Evolutionary conservation across 2,888 invertebrate genomes (phyloP), one percentile per base, ranked within the genome.

Genomic region (Mellilla xanthometata): DNA sequence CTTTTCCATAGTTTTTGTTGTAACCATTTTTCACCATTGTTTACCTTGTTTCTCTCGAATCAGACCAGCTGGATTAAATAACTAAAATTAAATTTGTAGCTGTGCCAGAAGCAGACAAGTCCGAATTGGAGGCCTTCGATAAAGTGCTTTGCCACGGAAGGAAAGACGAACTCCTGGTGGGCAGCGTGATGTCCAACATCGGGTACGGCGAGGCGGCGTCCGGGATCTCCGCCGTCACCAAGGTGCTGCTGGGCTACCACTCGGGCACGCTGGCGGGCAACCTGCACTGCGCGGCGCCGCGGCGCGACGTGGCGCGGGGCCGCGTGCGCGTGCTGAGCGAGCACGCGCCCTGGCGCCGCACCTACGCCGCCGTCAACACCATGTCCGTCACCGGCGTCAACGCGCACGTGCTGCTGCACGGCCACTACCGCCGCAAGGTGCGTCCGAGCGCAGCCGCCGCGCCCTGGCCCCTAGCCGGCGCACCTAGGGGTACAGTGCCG

Each of bases 241-340:
- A 93, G 80, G 63, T 77, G 0, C 45, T 76, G 8, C 81, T 95
- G 29, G 91, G 93, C 0, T 94, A 94, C 85, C 93, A 94, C 66
- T 84, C 85, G 23, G 92, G 93, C 1, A 58, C 81, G 5, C 88
- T 95, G 40, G 94, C 95, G 0, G 92, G 93, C 0, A 96, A 95
- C 71, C 81, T 95, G 12, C 93, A 95, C 70, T 94, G 83, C 66
- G 81, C 88, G 0, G 77, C 68, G 1, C 93, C 95, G 0, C 78
- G 90, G 2, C 71, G 75, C 28, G 15, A 19, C 15, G n/a, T n/a
- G n/a, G n/a, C n/a, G n/a, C n/a, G n/a, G 1, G 91, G 91, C 0
- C 76, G 84, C 46, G 73, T 91, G 27, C 65, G 87, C 62, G 90
- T 95, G n/a, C 89, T 95, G 2, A 87, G 90, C 0, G 93, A 90